phyloP scores from a whole-genome alignment of 2,797 vertebrate genomes.

The Falco concolor region DNA sequence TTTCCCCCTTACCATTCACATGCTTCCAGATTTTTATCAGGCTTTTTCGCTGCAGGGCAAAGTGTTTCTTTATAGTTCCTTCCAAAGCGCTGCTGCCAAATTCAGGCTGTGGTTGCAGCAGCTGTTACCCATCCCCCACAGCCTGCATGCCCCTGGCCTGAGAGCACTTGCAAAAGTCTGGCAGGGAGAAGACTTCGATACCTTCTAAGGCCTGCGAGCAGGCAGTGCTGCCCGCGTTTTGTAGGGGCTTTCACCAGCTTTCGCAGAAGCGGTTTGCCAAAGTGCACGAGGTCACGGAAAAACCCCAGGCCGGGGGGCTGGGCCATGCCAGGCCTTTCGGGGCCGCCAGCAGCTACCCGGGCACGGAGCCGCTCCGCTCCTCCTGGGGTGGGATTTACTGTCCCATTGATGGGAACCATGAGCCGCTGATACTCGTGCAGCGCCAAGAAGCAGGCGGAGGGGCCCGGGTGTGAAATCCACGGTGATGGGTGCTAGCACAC shows the following conservation, averaged over 20 bases:
- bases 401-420: rapidly evolving
- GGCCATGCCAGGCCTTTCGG: rapidly evolving
- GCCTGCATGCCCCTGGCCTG: background rate
- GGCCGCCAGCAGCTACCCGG: background rate
- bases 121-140: constrained; percentile 22
- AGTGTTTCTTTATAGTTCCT: constrained; percentile 52
- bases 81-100: constrained; percentile 50
- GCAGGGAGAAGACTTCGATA: rapidly evolving
- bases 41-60: constrained; percentile 33
- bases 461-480: background rate
- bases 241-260: background rate
- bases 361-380: background rate
- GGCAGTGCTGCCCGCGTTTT: rapidly evolving
- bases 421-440: rapidly evolving
- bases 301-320: rapidly evolving
- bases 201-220: background rate
- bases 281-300: rapidly evolving
- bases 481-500: rapidly evolving
- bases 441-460: background rate
- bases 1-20: constrained; percentile 49
- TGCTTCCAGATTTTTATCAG: constrained; percentile 62
- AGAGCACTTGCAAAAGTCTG: background rate
- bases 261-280: background rate
- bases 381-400: rapidly evolving
- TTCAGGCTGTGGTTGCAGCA: constrained; percentile 4